Base-by-base conservation (phyloP, 2,797 vertebrate genomes). In the Lerista edwardsae region DNA sequence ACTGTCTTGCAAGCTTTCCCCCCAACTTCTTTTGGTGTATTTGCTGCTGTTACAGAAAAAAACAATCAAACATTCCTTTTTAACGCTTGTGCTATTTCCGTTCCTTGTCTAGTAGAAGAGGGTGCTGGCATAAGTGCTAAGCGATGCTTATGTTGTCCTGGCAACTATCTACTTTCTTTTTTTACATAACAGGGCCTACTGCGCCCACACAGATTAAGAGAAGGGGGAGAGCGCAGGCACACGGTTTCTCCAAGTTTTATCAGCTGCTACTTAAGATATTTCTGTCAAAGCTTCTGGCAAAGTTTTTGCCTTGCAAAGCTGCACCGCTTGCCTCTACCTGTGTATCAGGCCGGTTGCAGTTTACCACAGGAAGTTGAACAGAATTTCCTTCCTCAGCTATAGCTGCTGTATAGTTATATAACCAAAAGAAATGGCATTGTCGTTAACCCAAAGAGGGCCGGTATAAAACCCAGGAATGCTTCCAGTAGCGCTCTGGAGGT, bases 341-440 rank as follows among this genome's bases (percentile, higher is more conserved):
- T 7, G 8, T 10, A 36, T 36, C 55, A 25, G 21, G 34, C 34
- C 55, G 59, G 23, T 12, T 34, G 78, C n/a, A 41, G 0, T 11
- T 1, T 62, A 39, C 10, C 71, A 85, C 71, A 85, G 89, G 88
- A 91, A 92, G 78, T 15, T 29, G 36, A 23, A 41, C 23, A 2
- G 19, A 68, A 47, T 88, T 89, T 84, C 86, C 82, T 89, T 90
- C 84, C 29, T 19, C 71, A 68, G 72, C 77, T 69, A 75, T 68
- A 84, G 79, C 14, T 19, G 55, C 71, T 76, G 76, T 8, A 23
- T 41, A n/a, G 17, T 57, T 62, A 3, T 0, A 67, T 84, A 72
- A 81, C 25, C 41, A 59, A 29, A 61, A 57, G 41, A 21, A 72
- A 55, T 55, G 47, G n/a, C 78, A 55, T 15, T 3, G 41, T 44